Conservation (phyloP, 2,113 vertebrate species). For the Tiliqua scincoides region DNA sequence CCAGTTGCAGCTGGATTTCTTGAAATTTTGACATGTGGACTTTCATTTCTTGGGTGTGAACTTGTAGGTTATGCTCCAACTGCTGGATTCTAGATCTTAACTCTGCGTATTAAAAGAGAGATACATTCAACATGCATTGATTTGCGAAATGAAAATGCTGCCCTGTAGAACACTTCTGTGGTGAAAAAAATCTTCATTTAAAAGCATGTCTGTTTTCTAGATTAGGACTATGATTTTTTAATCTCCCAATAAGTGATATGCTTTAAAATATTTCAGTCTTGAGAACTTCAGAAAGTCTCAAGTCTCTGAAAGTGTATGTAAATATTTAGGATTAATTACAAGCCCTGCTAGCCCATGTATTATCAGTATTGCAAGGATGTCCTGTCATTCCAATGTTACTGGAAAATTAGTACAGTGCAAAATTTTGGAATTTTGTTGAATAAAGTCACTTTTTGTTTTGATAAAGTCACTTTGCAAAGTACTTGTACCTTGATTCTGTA, state of each 20-base stretch:
- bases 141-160: neutral
- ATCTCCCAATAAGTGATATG: neutral
- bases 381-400: too few relatives aligned
- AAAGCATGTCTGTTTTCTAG: neutral
- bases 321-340: neutral
- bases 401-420: neutral
- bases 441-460: neutral
- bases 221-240: neutral
- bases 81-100: conserved; percentile 80
- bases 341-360: too few relatives aligned
- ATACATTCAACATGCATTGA: neutral
- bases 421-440: neutral
- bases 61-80: conserved; percentile 81
- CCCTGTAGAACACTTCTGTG: neutral
- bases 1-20: conserved; percentile 83
- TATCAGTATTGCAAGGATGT: neutral
- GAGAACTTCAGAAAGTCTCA: too few relatives aligned
- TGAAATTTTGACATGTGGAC: conserved; percentile 77
- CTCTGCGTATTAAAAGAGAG: conserved; percentile 73
- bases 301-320: neutral
- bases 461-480: neutral
- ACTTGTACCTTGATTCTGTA: conserved; percentile 90
- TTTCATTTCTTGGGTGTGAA: conserved; percentile 83
- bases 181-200: neutral
- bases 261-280: neutral